Percentiles rank a stretch among this genome's conserved stretches.
These are phyloP conservation scores for Tenthredo amoena DNA, from an alignment of 2,888 invertebrate species.

Conservation along the genomic window DNA sequence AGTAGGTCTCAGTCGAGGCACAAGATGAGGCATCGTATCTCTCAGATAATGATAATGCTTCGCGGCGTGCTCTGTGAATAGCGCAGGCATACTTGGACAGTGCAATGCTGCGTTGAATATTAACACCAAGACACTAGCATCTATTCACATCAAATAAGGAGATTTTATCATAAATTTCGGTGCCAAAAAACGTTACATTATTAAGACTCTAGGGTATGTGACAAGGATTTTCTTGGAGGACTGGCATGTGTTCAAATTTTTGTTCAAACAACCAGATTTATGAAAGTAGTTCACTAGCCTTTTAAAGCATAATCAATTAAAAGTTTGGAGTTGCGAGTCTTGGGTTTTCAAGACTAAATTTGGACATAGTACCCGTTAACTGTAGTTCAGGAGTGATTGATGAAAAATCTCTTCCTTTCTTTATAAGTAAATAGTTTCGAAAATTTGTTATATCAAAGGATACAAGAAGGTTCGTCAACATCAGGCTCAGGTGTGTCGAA, in stretches of 20 bases:
- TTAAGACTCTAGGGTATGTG: neutral
- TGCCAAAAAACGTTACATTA: neutral
- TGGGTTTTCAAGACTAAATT: too few species aligned
- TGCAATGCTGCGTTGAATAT: slow-evolving; percentile 96
- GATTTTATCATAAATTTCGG: slow-evolving; percentile 40
- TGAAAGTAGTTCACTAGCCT: neutral
- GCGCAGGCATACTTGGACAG: slow-evolving; percentile 93
- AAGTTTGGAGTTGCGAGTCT: neutral
- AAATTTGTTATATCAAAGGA: slow-evolving; percentile 72
- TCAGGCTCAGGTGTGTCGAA: slow-evolving; percentile 98
- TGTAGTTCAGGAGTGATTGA: neutral
- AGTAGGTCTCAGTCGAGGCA: slow-evolving; percentile 84
- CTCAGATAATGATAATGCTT: slow-evolving; percentile 96
- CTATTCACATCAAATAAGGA: slow-evolving; percentile 75
- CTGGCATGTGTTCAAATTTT: neutral
- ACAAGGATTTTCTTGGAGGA: neutral
- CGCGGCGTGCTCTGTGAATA: slow-evolving; percentile 95
- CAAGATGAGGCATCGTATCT: slow-evolving; percentile 95
- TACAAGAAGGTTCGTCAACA: slow-evolving; percentile 97
- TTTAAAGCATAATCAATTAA: neutral
- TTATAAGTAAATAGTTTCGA: neutral
- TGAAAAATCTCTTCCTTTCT: neutral
- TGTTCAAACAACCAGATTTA: neutral
- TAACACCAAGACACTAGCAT: slow-evolving; percentile 94
- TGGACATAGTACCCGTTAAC: too few species aligned